Conservation (phyloP, 2,888 invertebrate species). For the Cecidostiba fungosa region DNA sequence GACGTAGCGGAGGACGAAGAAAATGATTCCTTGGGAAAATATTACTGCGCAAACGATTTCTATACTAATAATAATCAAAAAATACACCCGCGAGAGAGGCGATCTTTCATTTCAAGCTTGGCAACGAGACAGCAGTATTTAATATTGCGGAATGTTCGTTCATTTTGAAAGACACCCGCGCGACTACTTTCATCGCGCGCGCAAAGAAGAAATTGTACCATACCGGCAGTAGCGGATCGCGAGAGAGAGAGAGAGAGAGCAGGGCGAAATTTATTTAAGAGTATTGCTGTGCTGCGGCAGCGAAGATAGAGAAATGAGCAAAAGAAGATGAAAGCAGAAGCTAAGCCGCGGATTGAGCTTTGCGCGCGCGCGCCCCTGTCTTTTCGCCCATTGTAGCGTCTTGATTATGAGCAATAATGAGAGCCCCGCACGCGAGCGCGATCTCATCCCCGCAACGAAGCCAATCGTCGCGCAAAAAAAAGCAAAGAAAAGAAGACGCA, state of each 20-base stretch:
- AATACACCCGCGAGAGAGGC: not conserved
- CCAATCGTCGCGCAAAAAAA: slow-evolving; percentile 40
- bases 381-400: slow-evolving; percentile 69
- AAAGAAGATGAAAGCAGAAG: slow-evolving; percentile 45
- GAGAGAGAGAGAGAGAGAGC: not conserved
- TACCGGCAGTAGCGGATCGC: not conserved
- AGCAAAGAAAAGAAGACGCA: not conserved
- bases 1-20: not conserved
- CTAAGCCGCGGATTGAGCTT: not conserved
- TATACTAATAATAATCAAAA: not conserved
- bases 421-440: slow-evolving; percentile 56
- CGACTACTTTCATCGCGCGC: not conserved
- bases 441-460: slow-evolving; percentile 38
- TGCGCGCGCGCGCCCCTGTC: slow-evolving; percentile 23
- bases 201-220: not conserved
- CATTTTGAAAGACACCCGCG: not conserved
- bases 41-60: not conserved
- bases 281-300: not conserved
- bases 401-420: slow-evolving; percentile 78
- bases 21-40: not conserved
- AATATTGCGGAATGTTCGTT: slow-evolving; percentile 1
- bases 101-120: not conserved
- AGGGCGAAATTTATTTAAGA: slow-evolving; percentile 29
- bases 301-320: slow-evolving; percentile 36
- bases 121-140: not conserved